Conservation (phyloP, 2,113 vertebrate genomes). For the Brachyhypopomus gauderio region DNA sequence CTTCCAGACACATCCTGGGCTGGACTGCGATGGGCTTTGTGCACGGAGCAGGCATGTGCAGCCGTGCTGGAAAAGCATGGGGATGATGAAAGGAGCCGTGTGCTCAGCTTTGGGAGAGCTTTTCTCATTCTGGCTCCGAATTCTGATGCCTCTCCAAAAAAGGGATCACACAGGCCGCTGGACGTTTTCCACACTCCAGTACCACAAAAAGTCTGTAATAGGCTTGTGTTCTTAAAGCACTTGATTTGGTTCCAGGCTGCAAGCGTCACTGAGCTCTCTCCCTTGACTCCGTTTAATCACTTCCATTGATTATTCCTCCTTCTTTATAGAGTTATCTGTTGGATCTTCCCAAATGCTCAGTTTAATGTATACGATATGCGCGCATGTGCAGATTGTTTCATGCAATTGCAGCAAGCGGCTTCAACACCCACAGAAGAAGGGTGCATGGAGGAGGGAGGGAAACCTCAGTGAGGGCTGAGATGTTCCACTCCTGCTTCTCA, state of each 20-base stretch:
- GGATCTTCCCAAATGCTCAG: neutral
- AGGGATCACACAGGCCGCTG: slow-evolving; percentile 18
- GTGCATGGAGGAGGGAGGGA: too few species aligned
- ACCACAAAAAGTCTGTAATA: slow-evolving; percentile 18
- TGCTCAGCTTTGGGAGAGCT: neutral
- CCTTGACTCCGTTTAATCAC: slow-evolving; percentile 28
- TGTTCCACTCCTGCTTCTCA: neutral
- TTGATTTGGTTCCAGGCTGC: neutral
- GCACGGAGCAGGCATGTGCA: neutral
- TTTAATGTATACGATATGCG: neutral
- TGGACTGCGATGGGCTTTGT: slow-evolving; percentile 10
- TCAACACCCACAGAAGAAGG: too few species aligned
- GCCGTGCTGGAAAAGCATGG: slow-evolving; percentile 25
- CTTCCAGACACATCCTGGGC: neutral
- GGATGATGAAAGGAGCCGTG: neutral
- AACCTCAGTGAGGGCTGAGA: too few species aligned
- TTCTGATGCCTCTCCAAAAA: neutral
- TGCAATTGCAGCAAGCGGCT: too few species aligned
- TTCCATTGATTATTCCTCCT: slow-evolving; percentile 6
- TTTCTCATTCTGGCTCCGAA: slow-evolving; percentile 1
- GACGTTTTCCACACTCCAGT: slow-evolving; percentile 32
- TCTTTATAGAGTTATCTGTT: neutral
- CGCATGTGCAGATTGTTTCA: too few species aligned
- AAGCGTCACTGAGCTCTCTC: neutral
- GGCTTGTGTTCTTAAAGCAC: slow-evolving; percentile 27